Evolutionary conservation across 1,140 invertebrate genomes (phyloP), one percentile per base, ranked within the genome.

Genomic region (Dreissena polymorpha): DNA sequence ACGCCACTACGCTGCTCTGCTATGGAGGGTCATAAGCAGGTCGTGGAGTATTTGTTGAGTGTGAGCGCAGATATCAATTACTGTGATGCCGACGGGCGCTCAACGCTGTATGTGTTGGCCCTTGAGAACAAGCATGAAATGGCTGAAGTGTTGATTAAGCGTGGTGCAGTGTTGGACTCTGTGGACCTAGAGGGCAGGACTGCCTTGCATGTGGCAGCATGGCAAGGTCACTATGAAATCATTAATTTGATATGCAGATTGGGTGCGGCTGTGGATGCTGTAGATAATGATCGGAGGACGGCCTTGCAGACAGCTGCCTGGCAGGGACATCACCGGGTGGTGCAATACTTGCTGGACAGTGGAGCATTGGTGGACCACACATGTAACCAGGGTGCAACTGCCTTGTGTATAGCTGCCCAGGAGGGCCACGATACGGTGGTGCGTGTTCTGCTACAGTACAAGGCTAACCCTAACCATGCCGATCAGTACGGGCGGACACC

Each of bases 381-480:
- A 12, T 99, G 98, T 91, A 98, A 97, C 91, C 97, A 99, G 90
- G 98, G 98, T 51, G 98, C 98, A 53, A 99, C 98, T 68, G 97
- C 97, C 55, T 93, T 99, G 78, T 93, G 99, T 64, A 97, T 99
- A 0, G 98, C 98, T 12, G 97, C 97, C 0, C 98, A 99, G 89
- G 97, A 99, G 93, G 98, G 98, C 0, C 97, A 99, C 91, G 96
- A 97, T 87, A 96, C 97, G 74, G 98, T 97, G 88, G 97, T 98
- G 0, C 93, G 96, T 75, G 95, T 96, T 74, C 93, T 99, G 51
- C 92, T 99, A 6, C 96, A 97, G 89, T 96, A 96, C 87, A 97
- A 97, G 50, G 98, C 97, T 0, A 97, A 98, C 94, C 97, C 97
- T 0, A 95, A 96, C 89, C 97, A 98, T 91, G 97, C 97, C 0